Conservation (phyloP, 53 echinoderm and acorn worm genomes). For the Holothuria leucospilota region DNA sequence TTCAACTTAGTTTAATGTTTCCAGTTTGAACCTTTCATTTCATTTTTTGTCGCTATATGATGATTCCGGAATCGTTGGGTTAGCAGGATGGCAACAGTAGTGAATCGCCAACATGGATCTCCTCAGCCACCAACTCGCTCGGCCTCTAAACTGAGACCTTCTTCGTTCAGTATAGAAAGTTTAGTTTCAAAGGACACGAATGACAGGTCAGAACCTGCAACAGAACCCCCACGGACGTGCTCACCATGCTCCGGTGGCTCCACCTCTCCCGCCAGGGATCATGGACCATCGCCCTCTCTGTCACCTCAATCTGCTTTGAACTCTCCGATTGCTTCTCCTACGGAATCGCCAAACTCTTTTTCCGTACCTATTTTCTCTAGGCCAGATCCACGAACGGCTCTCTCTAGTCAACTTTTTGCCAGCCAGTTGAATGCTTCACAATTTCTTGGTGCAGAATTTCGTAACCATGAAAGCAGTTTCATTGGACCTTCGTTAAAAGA, state of each 20-base stretch:
- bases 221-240: not conserved
- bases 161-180: slow-evolving; percentile 43
- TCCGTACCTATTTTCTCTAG: slow-evolving; percentile 26
- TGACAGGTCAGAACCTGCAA: not conserved
- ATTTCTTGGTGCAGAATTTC: slow-evolving; percentile 14
- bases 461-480: slow-evolving; percentile 13
- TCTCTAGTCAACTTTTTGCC: slow-evolving; percentile 28
- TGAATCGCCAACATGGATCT: not conserved
- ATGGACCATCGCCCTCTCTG: slow-evolving; percentile 15
- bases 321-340: slow-evolving; percentile 24
- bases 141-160: not conserved
- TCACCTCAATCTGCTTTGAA: slow-evolving; percentile 18
- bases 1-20: too few relatives aligned
- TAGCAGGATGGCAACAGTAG: not conserved
- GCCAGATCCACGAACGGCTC: slow-evolving; percentile 35
- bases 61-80: too few relatives aligned
- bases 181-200: slow-evolving; percentile 37
- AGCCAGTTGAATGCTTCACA: not conserved
- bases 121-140: not conserved
- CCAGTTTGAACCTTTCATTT: too few relatives aligned
- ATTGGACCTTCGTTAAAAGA: slow-evolving; percentile 15
- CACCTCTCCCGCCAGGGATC: slow-evolving; percentile 22
- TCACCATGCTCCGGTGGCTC: slow-evolving; percentile 45
- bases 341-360: slow-evolving; percentile 11
- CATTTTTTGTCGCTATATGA: too few relatives aligned